Evolutionary conservation across 2,113 vertebrate species (phyloP), one percentile per base, ranked within the genome.

Genomic region (Gulo gulo): DNA sequence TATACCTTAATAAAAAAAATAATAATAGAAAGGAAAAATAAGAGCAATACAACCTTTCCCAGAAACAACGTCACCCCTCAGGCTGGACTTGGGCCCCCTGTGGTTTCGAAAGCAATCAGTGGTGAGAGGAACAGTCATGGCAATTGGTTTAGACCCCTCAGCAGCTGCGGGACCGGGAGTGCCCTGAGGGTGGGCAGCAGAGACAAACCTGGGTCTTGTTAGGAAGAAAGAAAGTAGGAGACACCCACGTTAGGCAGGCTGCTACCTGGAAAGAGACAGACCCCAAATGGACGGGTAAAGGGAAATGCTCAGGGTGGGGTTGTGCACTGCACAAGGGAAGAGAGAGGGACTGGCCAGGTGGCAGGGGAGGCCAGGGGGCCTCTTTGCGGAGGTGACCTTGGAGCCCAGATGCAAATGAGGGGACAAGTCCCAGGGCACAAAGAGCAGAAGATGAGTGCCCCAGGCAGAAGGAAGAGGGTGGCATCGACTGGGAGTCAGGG

Each of bases 71-170:
- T 82, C 31, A 0, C 47, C 1, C 34, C 83, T 47, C 67, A 1
- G 20, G 36, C 31, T 1, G 34, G 14, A 29, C 63, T 9, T 1
- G 55, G 20, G 10, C 24, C 50, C n/a, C 31, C 52, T 0, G 55
- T 0, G 4, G n/a, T 42, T 24, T 45, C 31, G 15, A 29, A 39
- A 36, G 76, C 55, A 20, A 1, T 63, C 63, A 21, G 2, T 2
- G 18, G 45, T 3, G 0, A 7, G n/a, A 71, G 16, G 59, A 4
- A 1, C 16, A 0, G 31, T 36, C 9, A 0, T 1, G 2, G 52
- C 6, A 34, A 16, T 14, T 2, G 23, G 29, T 26, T 45, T 61
- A 36, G 94, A 39, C 4, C 9, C 23, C 23, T 16, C 34, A 1
- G 71, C 2, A 34, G 34, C 12, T 34, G 20, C 34, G 1, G n/a